Evolutionary conservation across 1,140 invertebrate species (phyloP), one percentile per base, ranked within the genome.

Genomic region (Galendromus occidentalis): DNA sequence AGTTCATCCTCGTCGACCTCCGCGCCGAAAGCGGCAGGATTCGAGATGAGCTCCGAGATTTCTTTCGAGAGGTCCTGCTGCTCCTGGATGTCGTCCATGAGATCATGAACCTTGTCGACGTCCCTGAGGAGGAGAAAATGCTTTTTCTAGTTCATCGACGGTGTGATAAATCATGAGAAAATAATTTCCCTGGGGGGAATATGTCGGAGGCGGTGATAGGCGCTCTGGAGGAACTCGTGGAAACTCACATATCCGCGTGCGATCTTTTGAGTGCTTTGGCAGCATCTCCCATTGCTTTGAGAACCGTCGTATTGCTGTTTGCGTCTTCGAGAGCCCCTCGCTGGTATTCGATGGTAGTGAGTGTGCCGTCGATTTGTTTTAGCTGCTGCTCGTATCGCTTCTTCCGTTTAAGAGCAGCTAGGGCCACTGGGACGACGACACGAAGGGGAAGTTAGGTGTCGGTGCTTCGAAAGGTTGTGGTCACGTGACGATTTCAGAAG

Each of bases 51-150:
- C 73, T 97, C 90, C 0, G 91, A 93, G 72, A 99, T 98, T 84
- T 99, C 95, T 71, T 85, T 86, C 0, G 94, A 92, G 44, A 98
- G 86, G 76, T 98, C 95, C 78, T 98, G 93, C 78, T 98, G 95
- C 75, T 99, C 95, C 39, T 92, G 91, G 71, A 99, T 95, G 73
- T 98, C 95, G 74, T 98, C 95, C 93, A 98, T 98, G 79, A 98
- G 87, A 74, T 98, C 91, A 74, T 98, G 93, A 14, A 98, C 93
- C 80, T 97, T 85, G 78, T 96, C 91, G 59, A 95, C 88, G 80
- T 96, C 90, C 82, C 90, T 94, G 72, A 33, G 68, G 42, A 33
- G 76, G 76, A 69, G 67, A 67, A 63, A 55, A 69, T n/a, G n/a
- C n/a, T n/a, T n/a, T n/a, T n/a, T n/a, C n/a, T n/a, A n/a, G n/a